phyloP scores from a whole-genome alignment of 2,797 vertebrate species.

The Rhynchotus rufescens region DNA sequence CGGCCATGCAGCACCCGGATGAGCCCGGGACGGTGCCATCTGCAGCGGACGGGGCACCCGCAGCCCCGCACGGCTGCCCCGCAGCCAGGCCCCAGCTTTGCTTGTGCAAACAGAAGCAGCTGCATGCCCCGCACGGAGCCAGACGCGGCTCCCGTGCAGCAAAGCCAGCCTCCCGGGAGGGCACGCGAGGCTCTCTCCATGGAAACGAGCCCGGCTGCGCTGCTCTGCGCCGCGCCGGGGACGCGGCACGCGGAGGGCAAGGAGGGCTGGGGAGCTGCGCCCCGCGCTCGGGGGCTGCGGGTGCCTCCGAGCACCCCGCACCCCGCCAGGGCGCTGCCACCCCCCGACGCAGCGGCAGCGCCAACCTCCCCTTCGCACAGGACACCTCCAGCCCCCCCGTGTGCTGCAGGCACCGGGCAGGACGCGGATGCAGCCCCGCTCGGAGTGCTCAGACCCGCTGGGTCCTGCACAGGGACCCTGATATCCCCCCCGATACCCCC shows the following conservation, averaged over 20 bases:
- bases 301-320: not conserved
- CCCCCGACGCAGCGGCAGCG: fast-evolving
- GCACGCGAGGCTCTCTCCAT: not conserved
- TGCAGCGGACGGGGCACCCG: not conserved
- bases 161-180: not conserved
- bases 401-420: fast-evolving
- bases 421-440: not conserved
- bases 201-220: not conserved
- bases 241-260: not conserved
- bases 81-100: not conserved
- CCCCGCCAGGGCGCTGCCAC: not conserved
- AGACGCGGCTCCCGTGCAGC: not conserved
- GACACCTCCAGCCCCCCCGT: fast-evolving
- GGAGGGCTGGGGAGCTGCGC: fast-evolving
- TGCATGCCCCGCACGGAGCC: not conserved
- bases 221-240: not conserved
- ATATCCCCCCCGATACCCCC: not conserved
- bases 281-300: not conserved
- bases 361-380: not conserved
- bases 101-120: not conserved
- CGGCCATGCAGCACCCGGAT: fast-evolving
- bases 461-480: fast-evolving
- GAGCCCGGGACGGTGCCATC: too few relatives aligned
- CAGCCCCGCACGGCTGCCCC: fast-evolving
- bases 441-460: not conserved